Evolutionary conservation across 1,140 invertebrate species (phyloP), one percentile per base, ranked within the genome.

Genomic region (Bradysia coprophila): DNA sequence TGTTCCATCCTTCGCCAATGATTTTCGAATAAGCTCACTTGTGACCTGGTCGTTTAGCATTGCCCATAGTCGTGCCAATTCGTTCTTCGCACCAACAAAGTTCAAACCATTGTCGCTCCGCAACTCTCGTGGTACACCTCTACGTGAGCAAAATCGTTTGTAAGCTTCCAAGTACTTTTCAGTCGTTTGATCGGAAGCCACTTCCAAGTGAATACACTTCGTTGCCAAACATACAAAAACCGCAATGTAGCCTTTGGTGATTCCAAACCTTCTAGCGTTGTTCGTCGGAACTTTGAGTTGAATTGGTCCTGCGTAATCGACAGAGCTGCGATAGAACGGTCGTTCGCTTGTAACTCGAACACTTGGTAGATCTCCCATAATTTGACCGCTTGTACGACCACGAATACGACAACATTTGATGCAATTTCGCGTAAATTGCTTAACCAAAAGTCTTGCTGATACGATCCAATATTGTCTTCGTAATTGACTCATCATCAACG

Each of bases 201-300:
- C n/a, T 46, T 67, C 61, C n/a, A 67, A 40, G 42, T 65, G 63
- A 15, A 63, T 47, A 1, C 56, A 61, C 38, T 53, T 54, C 3
- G 62, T 62, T 0, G 47, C 46, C 42, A 62, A 56, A 46, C 62
- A 66, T 1, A 63, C 45, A 48, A 66, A 66, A 11, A 65, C 19
- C 21, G 51, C 50, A 4, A 63, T 40, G 40, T 64, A 66, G 5
- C 48, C 56, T 42, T 67, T 67, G 0, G 47, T 42, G 6, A 48
- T 48, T 38, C 45, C 49, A 8, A 51, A 49, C 2, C 50, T 52
- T 10, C 56, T 47, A n/a, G n/a, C n/a, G n/a, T n/a, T n/a, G 10
- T 48, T 45, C 28, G 50, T 50, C 22, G 44, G 49, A 3, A 51
- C 42, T 40, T 52, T 57, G 0, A 61, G 41, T n/a, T 38, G n/a